Percentiles rank a stretch among this genome's conserved stretches.
Evolutionary conservation across 2,797 vertebrate species (phyloP).

Genomic region (Thripadectes ignobilis): DNA sequence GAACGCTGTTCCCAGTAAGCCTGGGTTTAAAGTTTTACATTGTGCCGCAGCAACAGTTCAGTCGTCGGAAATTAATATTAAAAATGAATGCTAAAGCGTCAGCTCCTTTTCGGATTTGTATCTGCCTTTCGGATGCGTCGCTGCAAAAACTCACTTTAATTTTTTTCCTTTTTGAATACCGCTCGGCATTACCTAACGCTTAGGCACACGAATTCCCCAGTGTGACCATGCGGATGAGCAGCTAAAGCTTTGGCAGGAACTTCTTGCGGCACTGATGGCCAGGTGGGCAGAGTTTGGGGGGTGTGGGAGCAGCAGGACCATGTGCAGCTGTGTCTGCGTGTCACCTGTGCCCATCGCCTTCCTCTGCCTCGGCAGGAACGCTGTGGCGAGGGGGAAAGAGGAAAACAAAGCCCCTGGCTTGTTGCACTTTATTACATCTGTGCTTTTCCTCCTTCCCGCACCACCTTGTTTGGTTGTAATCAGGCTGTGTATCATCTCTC

Average conservation of each 20-base stretch:
- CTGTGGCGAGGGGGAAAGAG: fast-evolving
- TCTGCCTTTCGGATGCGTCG: fast-evolving
- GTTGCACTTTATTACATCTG: fast-evolving
- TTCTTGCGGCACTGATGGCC: background rate
- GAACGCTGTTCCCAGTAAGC: no score
- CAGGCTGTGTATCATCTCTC: background rate
- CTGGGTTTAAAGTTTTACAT: background rate
- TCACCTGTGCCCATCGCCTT: fast-evolving
- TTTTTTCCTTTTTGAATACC: no score
- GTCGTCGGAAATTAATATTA: background rate
- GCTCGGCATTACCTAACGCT: fast-evolving
- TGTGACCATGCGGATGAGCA: background rate
- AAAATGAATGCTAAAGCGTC: background rate
- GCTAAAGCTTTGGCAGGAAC: background rate
- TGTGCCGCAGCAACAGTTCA: fast-evolving
- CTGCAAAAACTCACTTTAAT: background rate
- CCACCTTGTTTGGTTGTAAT: background rate
- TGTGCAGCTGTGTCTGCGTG: fast-evolving
- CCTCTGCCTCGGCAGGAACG: fast-evolving
- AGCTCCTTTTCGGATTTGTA: fast-evolving
- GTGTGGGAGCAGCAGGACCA: background rate
- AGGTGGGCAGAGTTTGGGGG: background rate
- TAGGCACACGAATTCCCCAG: background rate
- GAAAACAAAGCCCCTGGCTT: fast-evolving
- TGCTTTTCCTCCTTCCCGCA: fast-evolving